Evolutionary conservation across 2,113 vertebrate genomes (phyloP), one percentile per base, ranked within the genome.

Genomic region (Mohoua ochrocephala): DNA sequence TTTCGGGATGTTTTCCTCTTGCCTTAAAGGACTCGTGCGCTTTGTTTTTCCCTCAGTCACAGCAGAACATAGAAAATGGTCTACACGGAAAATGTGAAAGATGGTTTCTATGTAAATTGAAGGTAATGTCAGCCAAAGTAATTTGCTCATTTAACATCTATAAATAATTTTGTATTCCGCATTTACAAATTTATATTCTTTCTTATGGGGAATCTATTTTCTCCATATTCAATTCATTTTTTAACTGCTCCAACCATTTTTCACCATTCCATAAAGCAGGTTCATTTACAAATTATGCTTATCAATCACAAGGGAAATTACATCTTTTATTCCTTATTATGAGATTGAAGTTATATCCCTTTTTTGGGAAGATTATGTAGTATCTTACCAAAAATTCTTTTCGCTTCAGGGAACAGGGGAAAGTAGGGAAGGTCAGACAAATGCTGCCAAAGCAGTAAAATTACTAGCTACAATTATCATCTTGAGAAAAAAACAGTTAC

Each of bases 101-200:
- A 92, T 56, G 37, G 54, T 89, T 95, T 95, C 83, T 65, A 27
- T 93, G 90, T 81, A 95, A 96, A 95, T 78, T 68, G 44, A 76
- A 78, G 37, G 73, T 68, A 84, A 74, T 39, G 60, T 93, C 96
- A 93, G 82, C 69, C 83, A 93, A 90, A 94, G 78, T 86, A 89
- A 87, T 94, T 95, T 93, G 90, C 90, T 96, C 87, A 81, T 88
- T 93, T 91, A 64, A 87, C 5, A 2, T 76, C 88, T 79, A 96
- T 89, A 93, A 94, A 91, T 90, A 13, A 71, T 92, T 92, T 84
- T 1, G 2, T 75, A 71, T 71, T 89, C 61, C 10, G 3, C 52
- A 76, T 65, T 87, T 84, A 93, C 37, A 81, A 89, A 88, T 93
- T 42, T 75, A 35, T 75, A 75, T 74, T 86, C 61, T 82, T 94